A percentile compares a stretch with the other conserved stretches of the same genome.
Evolutionary conservation across 2,113 vertebrate species (phyloP).

Genomic region (Epinephelus fuscoguttatus): DNA sequence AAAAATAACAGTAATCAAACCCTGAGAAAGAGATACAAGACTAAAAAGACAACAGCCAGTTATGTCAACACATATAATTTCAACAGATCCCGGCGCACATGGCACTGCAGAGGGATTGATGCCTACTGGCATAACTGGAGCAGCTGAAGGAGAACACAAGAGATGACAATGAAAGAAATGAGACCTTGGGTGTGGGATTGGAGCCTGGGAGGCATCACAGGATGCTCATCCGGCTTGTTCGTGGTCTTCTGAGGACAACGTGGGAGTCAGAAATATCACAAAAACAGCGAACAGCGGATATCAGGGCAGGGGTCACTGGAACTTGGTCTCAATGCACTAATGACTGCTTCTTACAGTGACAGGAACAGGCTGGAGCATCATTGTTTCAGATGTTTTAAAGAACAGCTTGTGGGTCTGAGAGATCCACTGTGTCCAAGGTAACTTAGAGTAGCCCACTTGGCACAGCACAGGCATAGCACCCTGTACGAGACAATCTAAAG

Average conservation of each 20-base stretch:
- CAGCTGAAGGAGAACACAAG: not conserved
- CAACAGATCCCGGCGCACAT: not conserved
- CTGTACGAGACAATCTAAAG: not conserved
- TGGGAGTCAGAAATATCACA: not conserved
- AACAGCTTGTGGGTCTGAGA: conserved; percentile 6
- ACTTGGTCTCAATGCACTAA: conserved; percentile 18
- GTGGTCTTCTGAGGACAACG: conserved; percentile 10
- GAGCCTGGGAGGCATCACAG: conserved; percentile 2
- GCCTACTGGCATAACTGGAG: not conserved
- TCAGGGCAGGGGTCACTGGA: conserved; percentile 13
- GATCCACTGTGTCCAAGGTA: not conserved
- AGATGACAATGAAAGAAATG: not conserved
- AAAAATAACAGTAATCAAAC: conserved; percentile 4
- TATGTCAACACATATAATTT: not conserved
- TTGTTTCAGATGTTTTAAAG: conserved; percentile 11
- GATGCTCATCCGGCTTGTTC: conserved; percentile 20
- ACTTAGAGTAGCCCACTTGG: not conserved
- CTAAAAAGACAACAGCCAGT: not conserved
- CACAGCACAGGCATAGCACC: not conserved
- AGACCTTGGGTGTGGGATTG: not conserved
- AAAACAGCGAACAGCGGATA: not conserved
- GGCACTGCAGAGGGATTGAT: not conserved
- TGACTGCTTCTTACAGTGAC: not conserved
- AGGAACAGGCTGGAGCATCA: not conserved
- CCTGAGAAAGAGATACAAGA: not conserved